Percentiles rank a stretch among this genome's conserved stretches.
These are phyloP conservation scores for Tenthredo amoena DNA, from an alignment of 2,888 invertebrate species.

Conservation along the genomic window DNA sequence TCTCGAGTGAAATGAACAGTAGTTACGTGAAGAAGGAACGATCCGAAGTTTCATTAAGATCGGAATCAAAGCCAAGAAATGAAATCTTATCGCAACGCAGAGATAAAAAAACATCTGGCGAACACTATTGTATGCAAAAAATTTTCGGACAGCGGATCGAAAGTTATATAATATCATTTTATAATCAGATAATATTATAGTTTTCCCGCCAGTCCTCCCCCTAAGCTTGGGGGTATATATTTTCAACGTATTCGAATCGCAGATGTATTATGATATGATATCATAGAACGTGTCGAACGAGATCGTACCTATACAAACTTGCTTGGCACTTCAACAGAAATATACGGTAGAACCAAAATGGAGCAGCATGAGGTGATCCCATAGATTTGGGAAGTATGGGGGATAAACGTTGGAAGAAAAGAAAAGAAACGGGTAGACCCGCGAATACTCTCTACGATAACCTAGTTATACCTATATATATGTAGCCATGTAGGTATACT, in stretches of 20 bases:
- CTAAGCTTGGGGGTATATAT: not conserved
- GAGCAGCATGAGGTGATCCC: not conserved
- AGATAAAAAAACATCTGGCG: slow-evolving; percentile 16
- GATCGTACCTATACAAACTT: not conserved
- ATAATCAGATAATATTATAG: not conserved
- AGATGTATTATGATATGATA: not conserved
- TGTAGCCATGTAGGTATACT: too few relatives aligned
- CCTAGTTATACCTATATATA: too few relatives aligned
- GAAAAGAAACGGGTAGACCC: not conserved
- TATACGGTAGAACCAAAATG: not conserved
- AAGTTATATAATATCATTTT: not conserved
- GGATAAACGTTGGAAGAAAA: not conserved
- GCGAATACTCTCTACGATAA: slow-evolving; percentile 5
- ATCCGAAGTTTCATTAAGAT: not conserved
- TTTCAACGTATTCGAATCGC: not conserved
- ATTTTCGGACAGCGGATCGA: not conserved
- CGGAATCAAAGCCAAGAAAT: not conserved
- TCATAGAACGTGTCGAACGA: not conserved
- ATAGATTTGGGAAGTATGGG: not conserved
- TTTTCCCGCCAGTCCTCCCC: not conserved
- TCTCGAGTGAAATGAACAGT: not conserved
- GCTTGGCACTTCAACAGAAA: not conserved
- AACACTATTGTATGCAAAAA: not conserved
- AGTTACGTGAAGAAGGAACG: not conserved
- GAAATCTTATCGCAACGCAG: slow-evolving; percentile 4